These are phyloP conservation scores for Mythimna pallens DNA, from an alignment of 2,888 invertebrate genomes.

Conservation along the genomic window DNA sequence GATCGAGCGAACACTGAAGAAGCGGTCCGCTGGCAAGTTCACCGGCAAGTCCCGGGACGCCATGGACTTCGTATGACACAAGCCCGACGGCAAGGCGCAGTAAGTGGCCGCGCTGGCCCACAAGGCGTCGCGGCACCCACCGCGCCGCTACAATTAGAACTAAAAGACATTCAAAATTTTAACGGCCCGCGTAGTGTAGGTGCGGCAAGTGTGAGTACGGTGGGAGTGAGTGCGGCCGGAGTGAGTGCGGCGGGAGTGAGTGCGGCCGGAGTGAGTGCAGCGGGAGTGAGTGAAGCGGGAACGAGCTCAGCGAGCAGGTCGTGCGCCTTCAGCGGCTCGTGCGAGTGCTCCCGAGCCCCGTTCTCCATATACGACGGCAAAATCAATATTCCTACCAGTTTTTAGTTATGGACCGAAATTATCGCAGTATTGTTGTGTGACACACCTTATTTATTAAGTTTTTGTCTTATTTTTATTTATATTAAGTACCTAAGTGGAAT, in stretches of 20 bases:
- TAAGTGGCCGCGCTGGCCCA: constrained; percentile 69
- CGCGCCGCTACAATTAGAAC: constrained; percentile 38
- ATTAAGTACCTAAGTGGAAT: constrained; percentile 58
- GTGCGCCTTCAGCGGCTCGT: constrained; percentile 17
- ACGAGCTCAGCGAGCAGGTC: not conserved
- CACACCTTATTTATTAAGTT: constrained; percentile 52
- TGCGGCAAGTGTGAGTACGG: constrained; percentile 29
- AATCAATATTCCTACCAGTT: constrained; percentile 61
- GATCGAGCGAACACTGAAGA: constrained; percentile 94
- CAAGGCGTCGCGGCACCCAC: constrained; percentile 14
- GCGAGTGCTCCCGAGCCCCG: constrained; percentile 26
- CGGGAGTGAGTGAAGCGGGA: not conserved
- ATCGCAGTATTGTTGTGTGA: constrained; percentile 62
- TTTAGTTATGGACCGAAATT: constrained; percentile 45
- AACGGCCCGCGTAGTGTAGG: constrained; percentile 37
- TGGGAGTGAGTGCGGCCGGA: not conserved
- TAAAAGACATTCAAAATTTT: constrained; percentile 49
- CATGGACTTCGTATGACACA: constrained; percentile 94
- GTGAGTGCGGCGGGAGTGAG: constrained; percentile 27
- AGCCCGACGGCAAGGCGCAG: constrained; percentile 85
- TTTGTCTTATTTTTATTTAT: constrained; percentile 54
- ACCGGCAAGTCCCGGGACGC: constrained; percentile 85
- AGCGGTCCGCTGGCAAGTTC: constrained; percentile 84
- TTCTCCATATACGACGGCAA: constrained; percentile 61
- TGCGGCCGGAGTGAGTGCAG: constrained; percentile 6